These are phyloP conservation scores for Hypsibius dujardini DNA, from an alignment of 1,140 invertebrate genomes.

Conservation along the genomic window DNA sequence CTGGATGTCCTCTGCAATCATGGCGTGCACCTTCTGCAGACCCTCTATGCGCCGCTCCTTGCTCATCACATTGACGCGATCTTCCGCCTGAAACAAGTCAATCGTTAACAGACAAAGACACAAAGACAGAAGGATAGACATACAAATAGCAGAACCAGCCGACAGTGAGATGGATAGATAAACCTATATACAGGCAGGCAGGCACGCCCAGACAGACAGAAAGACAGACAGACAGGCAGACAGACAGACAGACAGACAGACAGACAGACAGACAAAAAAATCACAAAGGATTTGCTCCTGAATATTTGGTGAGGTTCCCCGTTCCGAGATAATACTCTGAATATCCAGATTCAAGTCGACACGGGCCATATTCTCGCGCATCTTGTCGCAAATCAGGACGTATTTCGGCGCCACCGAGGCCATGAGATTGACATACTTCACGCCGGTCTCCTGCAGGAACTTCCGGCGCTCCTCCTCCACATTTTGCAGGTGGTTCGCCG, in stretches of 20 bases:
- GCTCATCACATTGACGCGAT: conserved; percentile 79
- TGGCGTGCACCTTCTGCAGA: conserved; percentile 29
- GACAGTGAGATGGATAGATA: background rate
- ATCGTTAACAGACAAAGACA: background rate
- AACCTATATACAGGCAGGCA: background rate
- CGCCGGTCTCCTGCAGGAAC: conserved; percentile 55
- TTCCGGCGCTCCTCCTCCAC: conserved; percentile 71
- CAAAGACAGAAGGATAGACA: background rate
- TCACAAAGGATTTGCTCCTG: conserved; percentile 70
- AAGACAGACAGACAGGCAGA: conserved; percentile 12
- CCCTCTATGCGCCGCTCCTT: conserved; percentile 58
- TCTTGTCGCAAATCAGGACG: conserved; percentile 46
- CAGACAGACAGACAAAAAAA: conserved; percentile 47
- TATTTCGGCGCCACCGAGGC: background rate
- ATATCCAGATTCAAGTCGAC: conserved; percentile 57
- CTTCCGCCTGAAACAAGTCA: conserved; percentile 48
- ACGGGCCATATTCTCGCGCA: conserved; percentile 47
- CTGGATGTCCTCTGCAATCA: conserved; percentile 29
- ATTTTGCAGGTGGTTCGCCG: conserved; percentile 47
- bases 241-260: conserved; percentile 22
- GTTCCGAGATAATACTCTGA: conserved; percentile 43
- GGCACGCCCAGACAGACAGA: background rate
- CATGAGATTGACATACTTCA: conserved; percentile 41
- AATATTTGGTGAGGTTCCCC: conserved; percentile 40
- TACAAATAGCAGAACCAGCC: background rate